Conservation (phyloP, 2,113 vertebrate species). For the Phocoena sinus region DNA sequence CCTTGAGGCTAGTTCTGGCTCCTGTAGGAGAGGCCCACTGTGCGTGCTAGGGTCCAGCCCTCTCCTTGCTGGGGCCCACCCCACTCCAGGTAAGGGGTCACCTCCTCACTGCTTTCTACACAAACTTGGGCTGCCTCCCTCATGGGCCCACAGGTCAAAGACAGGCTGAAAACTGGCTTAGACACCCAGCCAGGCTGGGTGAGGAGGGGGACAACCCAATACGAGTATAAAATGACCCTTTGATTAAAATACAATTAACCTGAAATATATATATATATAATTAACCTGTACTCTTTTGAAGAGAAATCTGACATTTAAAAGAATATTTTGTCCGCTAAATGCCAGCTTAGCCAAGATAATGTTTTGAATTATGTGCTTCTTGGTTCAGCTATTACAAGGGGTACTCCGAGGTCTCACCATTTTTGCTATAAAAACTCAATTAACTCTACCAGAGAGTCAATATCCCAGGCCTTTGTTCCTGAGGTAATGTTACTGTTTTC, state of each 20-base stretch:
- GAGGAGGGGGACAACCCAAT: background rate
- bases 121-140: background rate
- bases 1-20: background rate
- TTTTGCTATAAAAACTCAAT: background rate
- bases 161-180: background rate
- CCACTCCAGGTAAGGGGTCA: background rate
- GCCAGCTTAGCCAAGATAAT: background rate
- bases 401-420: background rate
- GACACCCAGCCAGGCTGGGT: background rate
- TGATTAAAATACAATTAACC: background rate
- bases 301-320: background rate
- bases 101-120: background rate
- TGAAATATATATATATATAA: background rate
- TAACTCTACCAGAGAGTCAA: slow-evolving; percentile 3
- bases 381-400: background rate
- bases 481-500: background rate
- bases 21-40: background rate
- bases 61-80: background rate
- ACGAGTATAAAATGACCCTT: background rate
- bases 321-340: background rate
- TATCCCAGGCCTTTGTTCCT: background rate
- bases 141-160: background rate
- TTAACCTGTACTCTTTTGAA: background rate
- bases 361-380: slow-evolving; percentile 23
- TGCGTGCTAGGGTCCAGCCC: background rate